Conservation (phyloP, 2,113 vertebrate genomes). For the Hucho hucho region DNA sequence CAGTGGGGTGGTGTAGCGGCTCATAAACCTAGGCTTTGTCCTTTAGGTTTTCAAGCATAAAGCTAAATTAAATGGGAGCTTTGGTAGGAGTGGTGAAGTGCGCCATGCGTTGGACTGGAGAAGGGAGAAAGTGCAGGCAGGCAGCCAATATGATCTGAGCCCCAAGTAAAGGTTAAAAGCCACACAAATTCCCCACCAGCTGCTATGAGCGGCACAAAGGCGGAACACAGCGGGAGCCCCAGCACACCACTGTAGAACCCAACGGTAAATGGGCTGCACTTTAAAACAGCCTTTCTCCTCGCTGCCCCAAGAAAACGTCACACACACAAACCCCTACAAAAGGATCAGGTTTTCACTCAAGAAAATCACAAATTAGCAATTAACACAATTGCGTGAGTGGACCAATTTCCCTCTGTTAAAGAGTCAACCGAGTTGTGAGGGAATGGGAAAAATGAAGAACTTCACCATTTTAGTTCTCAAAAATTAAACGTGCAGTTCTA, state of each 20-base stretch:
- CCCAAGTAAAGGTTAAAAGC: conserved; percentile 69
- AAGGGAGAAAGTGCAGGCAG: conserved; percentile 14
- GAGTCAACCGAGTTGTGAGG: conserved; percentile 37
- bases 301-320: conserved; percentile 22
- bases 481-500: conserved; percentile 22
- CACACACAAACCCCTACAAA: conserved; percentile 24
- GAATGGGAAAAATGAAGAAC: conserved; percentile 7
- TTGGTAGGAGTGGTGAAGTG: conserved; percentile 34
- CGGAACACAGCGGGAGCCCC: conserved; percentile 53
- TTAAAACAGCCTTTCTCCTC: conserved; percentile 32
- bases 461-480: conserved; percentile 18
- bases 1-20: conserved; percentile 6
- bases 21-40: conserved; percentile 28
- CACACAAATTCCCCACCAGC: conserved; percentile 69
- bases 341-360: conserved; percentile 38
- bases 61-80: conserved; percentile 45
- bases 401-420: conserved; percentile 28
- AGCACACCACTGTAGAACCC: conserved; percentile 41
- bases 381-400: conserved; percentile 21
- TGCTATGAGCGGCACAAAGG: conserved; percentile 63
- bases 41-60: conserved; percentile 40
- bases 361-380: conserved; percentile 42
- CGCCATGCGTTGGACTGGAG: conserved; percentile 20
- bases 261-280: conserved; percentile 36
- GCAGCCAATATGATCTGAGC: conserved; percentile 13